A percentile compares a stretch with the other conserved stretches of the same genome.
Conservation (phyloP, 2,113 vertebrate genomes). For the Bolborhynchus lineola region DNA sequence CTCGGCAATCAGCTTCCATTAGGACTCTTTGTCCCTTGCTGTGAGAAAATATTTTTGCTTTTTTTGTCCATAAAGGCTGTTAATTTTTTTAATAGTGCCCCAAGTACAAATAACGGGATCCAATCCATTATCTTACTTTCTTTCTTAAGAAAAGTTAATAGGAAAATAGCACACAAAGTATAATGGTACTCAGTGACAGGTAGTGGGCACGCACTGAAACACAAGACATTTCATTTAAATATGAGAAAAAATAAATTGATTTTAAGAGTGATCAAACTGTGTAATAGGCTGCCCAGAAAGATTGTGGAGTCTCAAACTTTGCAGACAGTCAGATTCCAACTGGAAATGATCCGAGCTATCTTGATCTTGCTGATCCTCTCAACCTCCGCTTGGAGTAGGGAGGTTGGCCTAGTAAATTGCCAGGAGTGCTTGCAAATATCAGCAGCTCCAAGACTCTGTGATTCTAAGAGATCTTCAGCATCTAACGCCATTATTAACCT, state of each 20-base stretch:
- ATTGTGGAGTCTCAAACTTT: not conserved
- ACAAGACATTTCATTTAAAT: not conserved
- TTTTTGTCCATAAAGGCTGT: not conserved
- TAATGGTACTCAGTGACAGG: not conserved
- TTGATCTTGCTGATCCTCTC: fast-evolving
- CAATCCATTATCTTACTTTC: not conserved
- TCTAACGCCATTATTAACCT: not conserved
- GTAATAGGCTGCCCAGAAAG: not conserved
- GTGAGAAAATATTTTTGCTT: not conserved
- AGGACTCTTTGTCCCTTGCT: not conserved
- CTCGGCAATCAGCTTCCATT: not conserved
- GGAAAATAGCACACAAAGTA: not conserved
- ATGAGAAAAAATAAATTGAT: not conserved
- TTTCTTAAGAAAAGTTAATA: not conserved
- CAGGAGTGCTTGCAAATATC: not conserved
- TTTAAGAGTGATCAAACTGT: not conserved
- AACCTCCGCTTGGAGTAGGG: not conserved
- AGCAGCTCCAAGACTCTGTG: not conserved
- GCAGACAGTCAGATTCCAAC: not conserved
- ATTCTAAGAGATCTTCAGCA: not conserved
- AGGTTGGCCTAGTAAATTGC: not conserved
- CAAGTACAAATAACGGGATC: not conserved
- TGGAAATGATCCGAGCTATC: not conserved
- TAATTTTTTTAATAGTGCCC: not conserved
- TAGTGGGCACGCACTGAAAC: not conserved